Base-by-base conservation (phyloP, 2,113 vertebrate species). In the Sturnus vulgaris region DNA sequence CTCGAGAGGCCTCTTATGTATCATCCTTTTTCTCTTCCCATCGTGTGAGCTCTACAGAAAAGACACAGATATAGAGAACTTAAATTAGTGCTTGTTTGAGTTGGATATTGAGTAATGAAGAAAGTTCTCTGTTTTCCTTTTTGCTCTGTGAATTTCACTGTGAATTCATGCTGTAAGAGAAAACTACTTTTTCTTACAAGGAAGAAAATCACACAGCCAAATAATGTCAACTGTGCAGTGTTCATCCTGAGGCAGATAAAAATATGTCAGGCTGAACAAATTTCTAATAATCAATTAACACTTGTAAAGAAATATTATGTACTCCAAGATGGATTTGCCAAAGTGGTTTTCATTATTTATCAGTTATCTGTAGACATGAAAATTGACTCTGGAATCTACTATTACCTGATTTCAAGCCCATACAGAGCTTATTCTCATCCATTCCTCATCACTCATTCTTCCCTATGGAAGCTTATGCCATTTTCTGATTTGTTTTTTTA, bases 1-100 rank as follows among this genome's bases (percentile, higher is more conserved):
- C 15, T 61, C 0, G 0, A 28, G 31, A 47, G 19, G 6, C 9
- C 6, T 59, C 20, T 79, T n/a, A 24, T 39, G 1, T 25, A 35
- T 59, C 21, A 60, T 64, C 28, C 3, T 68, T 66, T 64, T 64
- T 70, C 19, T 57, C 10, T 75, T 75, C 19, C 63, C 17, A 31
- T 70, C 0, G 1, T 59, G 33, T 44, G 27, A 20, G 47, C 69
- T 82, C 49, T 64, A 28, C 31, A 65, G 66, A 68, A 82, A 79
- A 7, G 24, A 72, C 10, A 61, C 3, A 16, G 19, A 33, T 53
- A 39, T 0, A 2, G 21, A 49, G 25, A 87, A 61, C 7, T 77
- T 61, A 60, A 60, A 57, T 80, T 71, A 56, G 20, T 53, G 11
- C 20, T 72, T 61, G 11, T 14, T 65, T 90, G 16, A 28, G 24